A percentile compares a stretch with the other conserved stretches of the same genome.
phyloP scores from a whole-genome alignment of 2,797 vertebrate genomes.

The Sebastolobus altivelis region DNA sequence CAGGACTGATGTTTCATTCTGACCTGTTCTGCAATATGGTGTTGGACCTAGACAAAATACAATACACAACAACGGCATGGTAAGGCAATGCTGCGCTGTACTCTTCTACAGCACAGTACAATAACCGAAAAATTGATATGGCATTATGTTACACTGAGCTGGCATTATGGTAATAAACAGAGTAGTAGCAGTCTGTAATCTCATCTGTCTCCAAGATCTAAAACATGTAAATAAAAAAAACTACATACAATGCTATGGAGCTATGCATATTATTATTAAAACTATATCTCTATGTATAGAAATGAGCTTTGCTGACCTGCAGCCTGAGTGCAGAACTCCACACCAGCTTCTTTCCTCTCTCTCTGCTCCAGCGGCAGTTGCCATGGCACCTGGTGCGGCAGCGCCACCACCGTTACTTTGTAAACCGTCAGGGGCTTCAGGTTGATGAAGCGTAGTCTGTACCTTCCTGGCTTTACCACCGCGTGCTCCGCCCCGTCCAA shows the following conservation, averaged over 20 bases:
- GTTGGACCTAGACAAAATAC: conserved; percentile 83
- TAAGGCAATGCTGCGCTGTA: conserved; percentile 54
- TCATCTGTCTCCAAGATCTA: conserved; percentile 13
- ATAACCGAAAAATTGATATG: background rate
- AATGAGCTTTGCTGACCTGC: conserved; percentile 87
- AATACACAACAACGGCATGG: conserved; percentile 77
- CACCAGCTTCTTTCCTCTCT: conserved; percentile 93
- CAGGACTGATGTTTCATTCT: conserved; percentile 73
- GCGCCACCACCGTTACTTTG: conserved; percentile 93
- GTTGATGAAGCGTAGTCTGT: conserved; percentile 91
- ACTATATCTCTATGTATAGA: conserved; percentile 9
- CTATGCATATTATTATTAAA: conserved; percentile 28
- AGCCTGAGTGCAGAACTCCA: conserved; percentile 96
- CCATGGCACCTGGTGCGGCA: conserved; percentile 98
- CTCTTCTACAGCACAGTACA: conserved; percentile 46
- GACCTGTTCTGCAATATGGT: conserved; percentile 85
- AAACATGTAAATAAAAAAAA: conserved; percentile 23
- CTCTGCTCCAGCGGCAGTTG: conserved; percentile 97
- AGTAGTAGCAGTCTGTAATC: conserved; percentile 6
- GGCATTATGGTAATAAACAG: conserved; percentile 22
- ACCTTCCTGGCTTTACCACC: conserved; percentile 88
- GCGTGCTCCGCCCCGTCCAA: conserved; percentile 93
- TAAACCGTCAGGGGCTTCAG: conserved; percentile 93
- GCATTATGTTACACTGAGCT: conserved; percentile 15
- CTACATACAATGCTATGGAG: conserved; percentile 7